A percentile compares a stretch with the other conserved stretches of the same genome.
Evolutionary conservation across 2,888 invertebrate genomes (phyloP).

Genomic region (Allygus modestus): DNA sequence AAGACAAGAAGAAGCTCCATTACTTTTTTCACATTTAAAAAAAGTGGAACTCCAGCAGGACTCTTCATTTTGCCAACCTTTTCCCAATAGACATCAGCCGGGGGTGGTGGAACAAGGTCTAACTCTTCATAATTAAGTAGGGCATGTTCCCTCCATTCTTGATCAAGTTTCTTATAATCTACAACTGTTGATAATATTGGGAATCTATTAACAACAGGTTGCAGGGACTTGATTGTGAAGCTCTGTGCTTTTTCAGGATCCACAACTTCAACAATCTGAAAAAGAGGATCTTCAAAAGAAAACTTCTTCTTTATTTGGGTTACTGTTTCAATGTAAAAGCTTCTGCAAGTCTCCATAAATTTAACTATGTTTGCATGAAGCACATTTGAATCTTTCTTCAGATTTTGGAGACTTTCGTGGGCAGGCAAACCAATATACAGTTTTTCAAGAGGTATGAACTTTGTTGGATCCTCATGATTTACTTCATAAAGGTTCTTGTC

Average conservation of each 20-base stretch:
- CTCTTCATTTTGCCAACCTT: conserved; percentile 53
- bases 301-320: conserved; percentile 57
- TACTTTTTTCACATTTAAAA: conserved; percentile 47
- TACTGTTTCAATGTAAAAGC: conserved; percentile 44
- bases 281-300: conserved; percentile 57
- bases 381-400: conserved; percentile 51
- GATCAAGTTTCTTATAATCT: conserved; percentile 39
- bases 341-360: conserved; percentile 50
- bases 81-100: conserved; percentile 55
- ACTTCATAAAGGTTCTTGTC: conserved; percentile 15
- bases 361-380: neutral
- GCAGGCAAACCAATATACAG: conserved; percentile 44
- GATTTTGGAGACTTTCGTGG: conserved; percentile 33
- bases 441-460: conserved; percentile 28
- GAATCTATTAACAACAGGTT: conserved; percentile 56
- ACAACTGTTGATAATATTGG: conserved; percentile 33
- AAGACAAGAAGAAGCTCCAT: conserved; percentile 61
- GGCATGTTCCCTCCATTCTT: conserved; percentile 61
- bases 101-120: conserved; percentile 34
- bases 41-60: conserved; percentile 41
- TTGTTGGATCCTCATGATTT: conserved; percentile 44
- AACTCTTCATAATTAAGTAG: conserved; percentile 36
- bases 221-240: conserved; percentile 53
- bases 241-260: conserved; percentile 52
- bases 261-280: conserved; percentile 53